A percentile compares a stretch with the other conserved stretches of the same genome.
Evolutionary conservation across 2,113 vertebrate species (phyloP).

Genomic region (Scartelaos histophorus): DNA sequence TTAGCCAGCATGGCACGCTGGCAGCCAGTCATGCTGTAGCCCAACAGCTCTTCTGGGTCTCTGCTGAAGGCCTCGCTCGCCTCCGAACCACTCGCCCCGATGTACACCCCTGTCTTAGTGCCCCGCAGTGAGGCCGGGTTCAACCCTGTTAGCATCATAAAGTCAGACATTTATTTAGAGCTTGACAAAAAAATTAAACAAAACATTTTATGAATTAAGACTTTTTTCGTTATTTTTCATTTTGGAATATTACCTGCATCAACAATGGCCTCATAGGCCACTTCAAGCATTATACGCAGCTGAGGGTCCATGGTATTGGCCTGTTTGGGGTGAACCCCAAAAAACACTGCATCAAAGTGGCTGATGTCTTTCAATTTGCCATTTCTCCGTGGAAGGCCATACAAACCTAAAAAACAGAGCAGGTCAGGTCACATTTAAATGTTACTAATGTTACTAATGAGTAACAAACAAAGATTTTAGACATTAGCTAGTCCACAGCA

Average conservation of each 20-base stretch:
- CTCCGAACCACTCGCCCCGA: slow-evolving; percentile 91
- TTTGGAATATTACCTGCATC: slow-evolving; percentile 83
- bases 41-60: slow-evolving; percentile 92
- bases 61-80: slow-evolving; percentile 88
- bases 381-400: slow-evolving; percentile 87
- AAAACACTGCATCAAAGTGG: slow-evolving; percentile 92
- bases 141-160: slow-evolving; percentile 75
- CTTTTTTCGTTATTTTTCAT: too few species aligned
- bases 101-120: slow-evolving; percentile 89
- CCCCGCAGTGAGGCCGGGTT: slow-evolving; percentile 84
- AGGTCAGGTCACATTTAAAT: background rate
- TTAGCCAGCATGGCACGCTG: slow-evolving; percentile 97
- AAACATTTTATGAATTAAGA: background rate
- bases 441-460: background rate
- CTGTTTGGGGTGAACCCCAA: slow-evolving; percentile 91
- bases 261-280: slow-evolving; percentile 91
- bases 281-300: slow-evolving; percentile 89
- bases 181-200: background rate
- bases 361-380: slow-evolving; percentile 95
- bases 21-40: slow-evolving; percentile 98
- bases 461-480: background rate
- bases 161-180: background rate
- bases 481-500: background rate
- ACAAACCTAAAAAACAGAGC: slow-evolving; percentile 78
- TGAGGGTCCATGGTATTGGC: slow-evolving; percentile 98